Evolutionary conservation across 2,113 vertebrate genomes (phyloP), one percentile per base, ranked within the genome.

Genomic region (Alces alces): DNA sequence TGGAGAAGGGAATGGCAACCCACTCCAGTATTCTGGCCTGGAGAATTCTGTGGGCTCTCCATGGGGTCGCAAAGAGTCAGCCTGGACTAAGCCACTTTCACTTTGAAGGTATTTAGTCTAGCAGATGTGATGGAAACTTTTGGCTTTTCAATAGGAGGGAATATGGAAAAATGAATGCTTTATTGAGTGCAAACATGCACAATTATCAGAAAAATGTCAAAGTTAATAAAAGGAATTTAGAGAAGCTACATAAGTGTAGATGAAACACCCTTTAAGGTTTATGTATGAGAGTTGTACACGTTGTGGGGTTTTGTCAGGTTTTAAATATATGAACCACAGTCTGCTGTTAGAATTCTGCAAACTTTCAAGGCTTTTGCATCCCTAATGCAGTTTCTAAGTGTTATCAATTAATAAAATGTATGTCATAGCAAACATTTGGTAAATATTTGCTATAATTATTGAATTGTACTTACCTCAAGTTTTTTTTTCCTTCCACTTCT

Each of bases 171-270:
- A 57, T 10, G 55, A 79, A 7, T 12, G 0, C 55, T 7, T 57
- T 11, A 39, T 5, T 70, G 64, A 83, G 58, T 1, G 82, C 2
- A 93, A 5, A 98, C 70, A 91, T 50, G 86, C 47, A 95, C 70
- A 95, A 95, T 82, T 95, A 91, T 88, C 14, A 91, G 86, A 87
- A 54, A 84, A 76, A 39, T 98, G 57, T 89, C 80, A 86, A 93
- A 89, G 66, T 86, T 86, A 95, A 96, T 95, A 96, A 95, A 85
- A 97, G 12, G 27, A 84, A 94, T 96, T 96, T 97, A 91, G 57
- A 97, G 83, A 95, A 54, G 39, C 7, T 93, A 45, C 58, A 79
- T 61, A 43, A 50, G 16, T 54, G 3, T 33, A 45, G 5, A 64
- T 30, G n/a, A 86, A 94, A 79, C 91, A 54, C 36, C 1, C 54